Conservation (phyloP, 2,797 vertebrate genomes). For the Chrosomus eos region DNA sequence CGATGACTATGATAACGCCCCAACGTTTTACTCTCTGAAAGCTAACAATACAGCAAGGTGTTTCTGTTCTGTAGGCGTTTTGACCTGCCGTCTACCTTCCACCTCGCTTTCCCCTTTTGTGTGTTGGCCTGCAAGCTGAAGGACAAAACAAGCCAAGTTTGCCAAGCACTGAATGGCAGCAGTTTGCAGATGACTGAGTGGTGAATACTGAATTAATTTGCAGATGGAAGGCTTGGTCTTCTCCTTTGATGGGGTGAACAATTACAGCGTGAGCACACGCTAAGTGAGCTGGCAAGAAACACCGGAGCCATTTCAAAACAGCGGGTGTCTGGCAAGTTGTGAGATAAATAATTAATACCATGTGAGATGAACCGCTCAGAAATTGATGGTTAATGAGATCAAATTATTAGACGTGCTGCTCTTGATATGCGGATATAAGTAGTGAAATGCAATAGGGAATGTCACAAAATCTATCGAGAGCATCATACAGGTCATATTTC, state of each 20-base stretch:
- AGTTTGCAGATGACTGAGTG: constrained; percentile 36
- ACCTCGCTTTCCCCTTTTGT: background rate
- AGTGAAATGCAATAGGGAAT: background rate
- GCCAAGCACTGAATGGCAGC: constrained; percentile 3
- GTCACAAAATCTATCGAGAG: background rate
- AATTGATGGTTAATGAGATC: constrained; percentile 25
- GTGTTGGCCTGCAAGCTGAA: background rate
- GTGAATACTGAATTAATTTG: constrained; percentile 45
- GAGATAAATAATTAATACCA: constrained; percentile 40
- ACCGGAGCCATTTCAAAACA: constrained; percentile 43
- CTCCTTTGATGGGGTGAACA: constrained; percentile 44
- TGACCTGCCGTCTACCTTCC: background rate
- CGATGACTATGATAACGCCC: background rate
- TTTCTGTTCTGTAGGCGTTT: background rate
- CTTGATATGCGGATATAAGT: background rate
- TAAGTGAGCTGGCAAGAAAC: constrained; percentile 32
- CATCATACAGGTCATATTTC: background rate
- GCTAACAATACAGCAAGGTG: background rate
- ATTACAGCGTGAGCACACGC: constrained; percentile 32
- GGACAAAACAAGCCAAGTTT: constrained; percentile 1
- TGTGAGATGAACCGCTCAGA: constrained; percentile 1
- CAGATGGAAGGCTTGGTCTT: constrained; percentile 47
- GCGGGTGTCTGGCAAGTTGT: constrained; percentile 25
- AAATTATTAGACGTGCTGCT: constrained; percentile 33
- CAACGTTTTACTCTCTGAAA: background rate